These are phyloP conservation scores for Erebia aethiops DNA, from an alignment of 2,888 invertebrate species.

Conservation along the genomic window DNA sequence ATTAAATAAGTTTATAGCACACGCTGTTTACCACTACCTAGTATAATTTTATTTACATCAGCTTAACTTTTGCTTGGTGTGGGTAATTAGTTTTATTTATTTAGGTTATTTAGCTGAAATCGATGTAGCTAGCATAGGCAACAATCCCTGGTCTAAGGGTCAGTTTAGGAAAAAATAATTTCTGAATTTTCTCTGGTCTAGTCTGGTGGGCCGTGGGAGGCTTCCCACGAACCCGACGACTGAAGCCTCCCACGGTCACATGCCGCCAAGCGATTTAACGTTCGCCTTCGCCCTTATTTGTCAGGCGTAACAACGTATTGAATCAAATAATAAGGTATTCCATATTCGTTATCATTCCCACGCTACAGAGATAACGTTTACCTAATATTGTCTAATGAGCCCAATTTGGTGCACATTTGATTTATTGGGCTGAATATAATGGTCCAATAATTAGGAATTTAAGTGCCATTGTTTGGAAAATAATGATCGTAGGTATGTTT, in stretches of 20 bases:
- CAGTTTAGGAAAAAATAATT: too few species aligned
- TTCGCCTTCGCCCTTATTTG: background rate
- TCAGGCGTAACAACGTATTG: background rate
- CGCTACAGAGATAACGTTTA: background rate
- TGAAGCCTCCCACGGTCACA: too few species aligned
- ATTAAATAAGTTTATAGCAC: constrained; percentile 3
- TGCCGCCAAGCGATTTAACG: too few species aligned
- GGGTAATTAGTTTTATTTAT: background rate
- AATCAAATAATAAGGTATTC: background rate
- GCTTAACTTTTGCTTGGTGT: too few species aligned
- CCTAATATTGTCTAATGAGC: constrained; percentile 6
- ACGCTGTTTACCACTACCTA: background rate
- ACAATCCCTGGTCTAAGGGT: too few species aligned
- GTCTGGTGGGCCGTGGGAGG: too few species aligned
- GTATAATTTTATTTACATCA: background rate
- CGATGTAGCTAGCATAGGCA: too few species aligned
- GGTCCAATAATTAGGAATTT: constrained; percentile 7
- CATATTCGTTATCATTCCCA: background rate
- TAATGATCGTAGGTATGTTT: background rate
- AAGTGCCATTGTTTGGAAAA: background rate
- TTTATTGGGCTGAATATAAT: constrained; percentile 7
- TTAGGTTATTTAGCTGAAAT: too few species aligned
- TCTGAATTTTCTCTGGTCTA: too few species aligned
- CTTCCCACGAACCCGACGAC: too few species aligned
- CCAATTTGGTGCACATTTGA: background rate